Base-by-base conservation (phyloP, 2,113 vertebrate species). In the Chloebia gouldiae region DNA sequence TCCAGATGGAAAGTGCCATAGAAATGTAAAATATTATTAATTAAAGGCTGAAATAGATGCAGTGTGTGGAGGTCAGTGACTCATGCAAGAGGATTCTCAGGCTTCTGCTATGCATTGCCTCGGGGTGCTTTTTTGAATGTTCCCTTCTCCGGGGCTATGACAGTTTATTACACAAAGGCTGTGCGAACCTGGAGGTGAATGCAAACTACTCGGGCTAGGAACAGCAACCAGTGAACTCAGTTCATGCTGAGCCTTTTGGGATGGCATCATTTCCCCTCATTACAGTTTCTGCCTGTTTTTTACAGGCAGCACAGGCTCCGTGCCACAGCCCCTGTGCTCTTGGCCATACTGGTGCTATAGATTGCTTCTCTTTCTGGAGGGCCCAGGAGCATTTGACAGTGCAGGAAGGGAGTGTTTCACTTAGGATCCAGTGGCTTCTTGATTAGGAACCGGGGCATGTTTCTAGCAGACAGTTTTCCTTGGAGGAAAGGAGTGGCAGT, bases 31-130 rank as follows among this genome's bases (percentile, higher is more conserved):
- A 81, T 37, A 61, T 86, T 88, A 95, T 92, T 95, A 92, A 97
- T 96, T 93, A 95, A 94, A 96, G 94, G 81, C 88, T 72, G 54
- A 80, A 93, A 90, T 90, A 86, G 81, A 81, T 86, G 76, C 78
- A 80, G 72, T 68, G 76, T 93, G 86, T 77, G 83, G 94, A 94
- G 95, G 95, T 95, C 95, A 95, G 90, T 94, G 95, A 97, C 93
- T 97, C 96, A 95, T 84, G 87, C 78, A 77, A 86, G 51, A 90
- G 25, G 85, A 96, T 91, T 92, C 81, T 95, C 91, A 69, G 77
- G 81, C 93, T 96, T 84, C 88, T 95, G 86, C 76, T 95, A 53
- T 53, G 94, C 86, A 71, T 90, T 88, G 96, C 92, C 90, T 81
- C 54, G 8, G 96, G 93, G 69, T 0, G 0, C 87, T 96, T 81